Base-by-base conservation (phyloP, 2,113 vertebrate species). In the Hippolais icterina region DNA sequence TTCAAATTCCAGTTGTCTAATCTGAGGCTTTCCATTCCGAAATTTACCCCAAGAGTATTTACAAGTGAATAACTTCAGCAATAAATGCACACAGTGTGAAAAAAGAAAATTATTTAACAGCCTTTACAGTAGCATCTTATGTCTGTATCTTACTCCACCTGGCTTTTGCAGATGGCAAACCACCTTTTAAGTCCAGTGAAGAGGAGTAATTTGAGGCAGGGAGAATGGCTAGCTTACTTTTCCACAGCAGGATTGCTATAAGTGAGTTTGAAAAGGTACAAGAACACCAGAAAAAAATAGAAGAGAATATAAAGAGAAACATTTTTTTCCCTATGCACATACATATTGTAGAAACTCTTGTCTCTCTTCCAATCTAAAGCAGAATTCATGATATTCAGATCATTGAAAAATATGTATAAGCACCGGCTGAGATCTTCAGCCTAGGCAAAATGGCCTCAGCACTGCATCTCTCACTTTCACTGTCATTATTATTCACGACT, bases 401-500 rank as follows among this genome's bases (percentile, higher is more conserved):
- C 79, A 89, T 56, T 89, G 86, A 72, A 90, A 91, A 97, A 86
- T 86, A 94, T 88, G 75, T 93, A 63, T 94, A 87, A 96, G 92
- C 83, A 83, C 83, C 10, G 76, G 77, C 94, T 94, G 95, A 96
- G 92, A 94, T 93, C 88, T 96, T 96, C 86, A 91, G 89, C 88
- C 86, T 64, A 59, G 63, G 79, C 86, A 95, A 95, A 97, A 97
- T 94, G 94, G 89, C 95, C 89, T 90, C 90, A 96, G 79, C 42
- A 41, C 83, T 54, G 65, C 95, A 86, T 95, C 95, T 92, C 89
- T 96, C 70, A 89, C 82, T 95, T 95, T 96, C 87, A 74, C 22
- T 80, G 54, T 96, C 89, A 93, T 96, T 91, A 96, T 94, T 97
- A 97, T 97, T 97, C 97, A 97, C 60, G 63, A 91, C 94, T 87